Conservation (phyloP, 2,113 vertebrate species). For the Egretta garzetta region DNA sequence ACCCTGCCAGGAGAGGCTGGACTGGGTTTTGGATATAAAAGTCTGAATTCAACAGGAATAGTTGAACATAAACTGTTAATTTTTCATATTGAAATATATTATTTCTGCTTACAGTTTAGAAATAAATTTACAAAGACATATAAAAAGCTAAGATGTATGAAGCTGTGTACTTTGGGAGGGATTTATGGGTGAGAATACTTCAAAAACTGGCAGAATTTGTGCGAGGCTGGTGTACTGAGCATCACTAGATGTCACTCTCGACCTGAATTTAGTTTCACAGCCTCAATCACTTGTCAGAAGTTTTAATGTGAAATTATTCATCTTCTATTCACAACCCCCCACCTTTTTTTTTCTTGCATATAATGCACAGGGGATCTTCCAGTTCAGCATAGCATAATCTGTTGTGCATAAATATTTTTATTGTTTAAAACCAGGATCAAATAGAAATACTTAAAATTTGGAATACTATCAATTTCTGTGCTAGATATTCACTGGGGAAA, state of each 20-base stretch:
- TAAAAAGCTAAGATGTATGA: background rate
- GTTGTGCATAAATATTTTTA: background rate
- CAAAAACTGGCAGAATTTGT: background rate
- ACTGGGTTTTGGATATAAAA: background rate
- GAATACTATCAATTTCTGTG: background rate
- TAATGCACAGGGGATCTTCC: background rate
- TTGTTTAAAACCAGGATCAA: background rate
- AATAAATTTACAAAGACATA: background rate
- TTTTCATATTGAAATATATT: background rate
- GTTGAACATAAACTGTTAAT: background rate
- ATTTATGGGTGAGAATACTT: background rate
- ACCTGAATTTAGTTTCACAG: background rate
- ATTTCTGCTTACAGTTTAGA: background rate
- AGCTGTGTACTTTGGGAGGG: background rate
- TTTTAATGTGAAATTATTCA: background rate
- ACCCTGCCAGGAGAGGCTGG: background rate
- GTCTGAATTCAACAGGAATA: background rate
- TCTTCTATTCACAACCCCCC: background rate
- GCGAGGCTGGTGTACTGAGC: fast-evolving
- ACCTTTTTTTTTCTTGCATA: background rate
- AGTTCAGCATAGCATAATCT: background rate
- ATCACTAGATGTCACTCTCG: slow-evolving; percentile 70
- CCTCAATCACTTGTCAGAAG: background rate
- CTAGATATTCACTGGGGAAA: background rate
- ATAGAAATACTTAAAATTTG: background rate